Evolutionary conservation across 2,113 vertebrate species (phyloP).

Genomic region (Vanacampus margaritifer): DNA sequence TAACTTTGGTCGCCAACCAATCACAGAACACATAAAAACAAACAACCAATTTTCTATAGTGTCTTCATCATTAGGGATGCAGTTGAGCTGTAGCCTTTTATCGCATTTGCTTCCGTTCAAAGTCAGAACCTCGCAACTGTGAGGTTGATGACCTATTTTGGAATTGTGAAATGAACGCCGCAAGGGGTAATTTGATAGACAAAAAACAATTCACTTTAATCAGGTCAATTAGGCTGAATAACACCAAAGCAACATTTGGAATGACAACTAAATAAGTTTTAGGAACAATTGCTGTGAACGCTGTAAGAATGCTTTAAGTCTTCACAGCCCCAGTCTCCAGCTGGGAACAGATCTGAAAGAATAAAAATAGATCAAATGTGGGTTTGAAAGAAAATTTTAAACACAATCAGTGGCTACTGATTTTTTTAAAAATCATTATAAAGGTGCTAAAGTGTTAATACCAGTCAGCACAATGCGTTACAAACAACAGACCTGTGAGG

Average conservation of each 20-base stretch:
- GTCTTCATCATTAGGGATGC: too few relatives aligned
- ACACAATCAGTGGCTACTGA: not conserved
- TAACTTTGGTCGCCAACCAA: too few relatives aligned
- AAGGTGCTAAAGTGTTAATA: not conserved
- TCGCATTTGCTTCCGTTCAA: too few relatives aligned
- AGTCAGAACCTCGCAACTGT: too few relatives aligned
- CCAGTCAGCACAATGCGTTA: not conserved
- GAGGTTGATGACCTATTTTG: not conserved
- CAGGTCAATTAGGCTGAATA: not conserved
- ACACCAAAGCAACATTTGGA: not conserved
- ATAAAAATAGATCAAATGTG: not conserved
- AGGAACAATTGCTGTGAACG: not conserved
- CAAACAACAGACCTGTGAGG: conserved; percentile 73
- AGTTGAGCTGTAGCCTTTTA: too few relatives aligned
- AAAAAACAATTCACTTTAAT: not conserved
- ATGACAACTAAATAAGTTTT: not conserved
- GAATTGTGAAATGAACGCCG: not conserved
- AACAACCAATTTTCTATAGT: too few relatives aligned
- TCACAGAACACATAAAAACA: too few relatives aligned
- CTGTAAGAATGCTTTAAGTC: not conserved
- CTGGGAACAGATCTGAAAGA: conserved; percentile 75
- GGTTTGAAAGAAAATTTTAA: not conserved
- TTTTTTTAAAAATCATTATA: not conserved
- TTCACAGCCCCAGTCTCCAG: conserved; percentile 81
- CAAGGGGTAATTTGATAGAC: not conserved